Evolutionary conservation across 37 sponge, comb jelly and placozoan genomes (phyloP).

Genomic region (Cliona cf. orientalis): DNA sequence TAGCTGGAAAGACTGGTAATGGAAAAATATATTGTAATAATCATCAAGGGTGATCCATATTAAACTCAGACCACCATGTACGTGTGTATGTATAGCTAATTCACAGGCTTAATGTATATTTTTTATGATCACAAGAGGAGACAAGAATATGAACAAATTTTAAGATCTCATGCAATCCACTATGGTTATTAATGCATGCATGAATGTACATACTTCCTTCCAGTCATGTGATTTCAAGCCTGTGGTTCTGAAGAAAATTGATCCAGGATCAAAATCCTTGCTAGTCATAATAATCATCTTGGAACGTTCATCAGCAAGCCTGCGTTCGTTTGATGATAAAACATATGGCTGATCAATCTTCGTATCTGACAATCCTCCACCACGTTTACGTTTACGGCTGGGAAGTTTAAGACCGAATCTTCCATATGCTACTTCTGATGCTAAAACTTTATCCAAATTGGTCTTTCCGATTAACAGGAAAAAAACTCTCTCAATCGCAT

Average conservation of each 20-base stretch:
- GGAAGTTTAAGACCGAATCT: background rate
- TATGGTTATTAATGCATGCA: too few relatives aligned
- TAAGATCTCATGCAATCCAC: too few relatives aligned
- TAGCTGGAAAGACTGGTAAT: too few relatives aligned
- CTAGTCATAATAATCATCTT: background rate
- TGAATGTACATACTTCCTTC: conserved; percentile 46
- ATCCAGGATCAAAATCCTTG: conserved; percentile 3
- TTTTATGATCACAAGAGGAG: too few relatives aligned
- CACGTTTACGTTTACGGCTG: background rate
- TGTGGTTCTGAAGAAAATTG: background rate
- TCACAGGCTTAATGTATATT: too few relatives aligned
- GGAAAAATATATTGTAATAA: too few relatives aligned
- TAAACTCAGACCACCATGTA: too few relatives aligned
- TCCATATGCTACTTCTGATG: background rate
- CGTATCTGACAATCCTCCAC: background rate
- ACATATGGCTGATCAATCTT: background rate
- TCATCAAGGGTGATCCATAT: too few relatives aligned
- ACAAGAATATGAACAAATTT: too few relatives aligned
- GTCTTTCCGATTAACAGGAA: too few relatives aligned
- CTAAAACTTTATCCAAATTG: background rate
- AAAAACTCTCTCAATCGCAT: background rate
- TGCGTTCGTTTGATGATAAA: background rate
- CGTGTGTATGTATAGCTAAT: too few relatives aligned
- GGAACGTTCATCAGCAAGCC: conserved; percentile 2
- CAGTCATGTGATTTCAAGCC: conserved; percentile 40